Percentiles rank a stretch among this genome's conserved stretches.
phyloP scores from a whole-genome alignment of 23 tunicate genomes.

The Ascidia mentula region DNA sequence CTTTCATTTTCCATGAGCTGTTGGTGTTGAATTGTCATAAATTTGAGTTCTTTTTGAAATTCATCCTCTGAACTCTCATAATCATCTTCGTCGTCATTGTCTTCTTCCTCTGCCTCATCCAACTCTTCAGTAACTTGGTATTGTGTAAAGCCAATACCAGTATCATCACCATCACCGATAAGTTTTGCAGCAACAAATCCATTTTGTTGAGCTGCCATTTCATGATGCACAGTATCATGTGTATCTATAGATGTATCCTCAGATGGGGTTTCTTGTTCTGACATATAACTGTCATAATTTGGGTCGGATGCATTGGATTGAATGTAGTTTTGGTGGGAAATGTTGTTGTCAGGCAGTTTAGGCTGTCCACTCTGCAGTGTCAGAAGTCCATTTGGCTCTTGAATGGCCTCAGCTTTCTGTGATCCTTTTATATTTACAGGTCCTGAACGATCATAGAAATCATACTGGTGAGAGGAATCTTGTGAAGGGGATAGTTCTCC shows the following conservation, averaged over 20 bases:
- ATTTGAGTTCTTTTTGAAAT: conserved; percentile 33
- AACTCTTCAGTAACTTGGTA: not conserved
- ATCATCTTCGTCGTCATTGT: conserved; percentile 19
- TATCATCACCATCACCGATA: not conserved
- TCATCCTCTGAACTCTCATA: conserved; percentile 40
- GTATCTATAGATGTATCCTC: too few relatives aligned
- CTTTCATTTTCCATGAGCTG: not conserved
- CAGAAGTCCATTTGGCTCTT: not conserved
- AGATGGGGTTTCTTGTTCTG: not conserved
- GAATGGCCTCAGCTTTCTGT: not conserved
- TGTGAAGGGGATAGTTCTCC: conserved; percentile 8
- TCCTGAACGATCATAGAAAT: conserved; percentile 27
- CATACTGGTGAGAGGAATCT: conserved; percentile 32
- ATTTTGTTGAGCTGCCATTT: not conserved
- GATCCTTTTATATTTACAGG: too few relatives aligned
- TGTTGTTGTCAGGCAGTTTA: not conserved
- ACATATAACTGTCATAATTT: conserved; percentile 23
- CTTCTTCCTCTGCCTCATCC: conserved; percentile 9
- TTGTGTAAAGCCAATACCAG: not conserved
- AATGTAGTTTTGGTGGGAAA: not conserved
- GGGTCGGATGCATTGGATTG: conserved; percentile 20
- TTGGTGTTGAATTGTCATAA: conserved; percentile 10
- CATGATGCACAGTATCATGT: too few relatives aligned
- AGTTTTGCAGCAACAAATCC: not conserved
- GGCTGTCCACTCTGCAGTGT: not conserved